Conservation (phyloP, 2,888 invertebrate species). For the Ariolimax columbianus region DNA sequence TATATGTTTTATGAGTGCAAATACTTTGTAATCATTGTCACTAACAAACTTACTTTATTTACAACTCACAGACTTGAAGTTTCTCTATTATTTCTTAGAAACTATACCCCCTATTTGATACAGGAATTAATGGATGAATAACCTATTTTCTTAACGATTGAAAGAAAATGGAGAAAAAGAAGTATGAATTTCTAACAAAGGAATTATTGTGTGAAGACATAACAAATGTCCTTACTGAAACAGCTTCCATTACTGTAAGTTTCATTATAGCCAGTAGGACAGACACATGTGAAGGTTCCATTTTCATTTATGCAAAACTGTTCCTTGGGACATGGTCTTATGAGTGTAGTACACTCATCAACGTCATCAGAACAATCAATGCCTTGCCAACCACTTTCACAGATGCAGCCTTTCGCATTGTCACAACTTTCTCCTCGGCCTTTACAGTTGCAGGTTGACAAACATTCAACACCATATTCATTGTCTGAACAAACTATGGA, state of each 20-base stretch:
- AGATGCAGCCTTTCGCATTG: constrained; percentile 55
- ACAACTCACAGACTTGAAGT: too few relatives aligned
- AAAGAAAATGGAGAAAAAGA: too few relatives aligned
- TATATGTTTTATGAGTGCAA: too few relatives aligned
- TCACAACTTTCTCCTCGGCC: constrained; percentile 48
- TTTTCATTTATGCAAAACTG: constrained; percentile 50
- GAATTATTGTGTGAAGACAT: too few relatives aligned
- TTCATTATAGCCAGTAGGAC: constrained; percentile 45
- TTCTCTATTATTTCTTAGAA: too few relatives aligned
- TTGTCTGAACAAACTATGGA: constrained; percentile 19
- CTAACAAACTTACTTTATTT: too few relatives aligned
- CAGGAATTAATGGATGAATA: too few relatives aligned
- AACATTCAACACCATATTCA: constrained; percentile 54
- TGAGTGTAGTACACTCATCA: constrained; percentile 54
- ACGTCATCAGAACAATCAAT: constrained; percentile 53
- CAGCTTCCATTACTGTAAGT: constrained; percentile 34
- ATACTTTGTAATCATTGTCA: too few relatives aligned
- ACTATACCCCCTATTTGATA: too few relatives aligned
- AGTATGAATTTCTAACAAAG: too few relatives aligned
- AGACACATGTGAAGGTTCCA: constrained; percentile 52
- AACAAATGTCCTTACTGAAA: constrained; percentile 15
- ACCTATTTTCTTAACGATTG: too few relatives aligned
- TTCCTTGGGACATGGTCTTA: constrained; percentile 34
- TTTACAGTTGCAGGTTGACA: constrained; percentile 49
- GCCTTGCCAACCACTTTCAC: constrained; percentile 57